These are phyloP conservation scores for Xestoiulus laeticollis DNA, from an alignment of 2,888 invertebrate species.

Conservation along the genomic window DNA sequence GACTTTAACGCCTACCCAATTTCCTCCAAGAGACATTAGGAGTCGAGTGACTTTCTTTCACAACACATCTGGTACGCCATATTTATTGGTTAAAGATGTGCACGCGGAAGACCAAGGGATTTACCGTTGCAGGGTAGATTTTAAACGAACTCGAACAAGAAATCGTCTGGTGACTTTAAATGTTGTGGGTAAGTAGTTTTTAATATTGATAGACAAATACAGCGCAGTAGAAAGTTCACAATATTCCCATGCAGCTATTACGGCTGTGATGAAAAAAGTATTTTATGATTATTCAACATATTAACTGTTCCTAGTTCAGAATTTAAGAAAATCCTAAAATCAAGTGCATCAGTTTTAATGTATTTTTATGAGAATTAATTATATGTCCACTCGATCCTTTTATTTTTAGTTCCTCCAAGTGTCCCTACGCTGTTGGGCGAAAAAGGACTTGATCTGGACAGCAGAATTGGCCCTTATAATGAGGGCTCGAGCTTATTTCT, in stretches of 20 bases:
- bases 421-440: conserved; percentile 83
- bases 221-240: too few relatives aligned
- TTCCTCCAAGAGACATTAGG: conserved; percentile 52
- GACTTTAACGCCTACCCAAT: conserved; percentile 46
- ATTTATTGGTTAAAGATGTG: conserved; percentile 53
- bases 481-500: conserved; percentile 83
- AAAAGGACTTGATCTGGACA: conserved; percentile 80
- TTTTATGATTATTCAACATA: too few relatives aligned
- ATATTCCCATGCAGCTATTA: too few relatives aligned
- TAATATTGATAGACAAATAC: neutral
- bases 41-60: conserved; percentile 52
- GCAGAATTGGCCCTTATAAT: conserved; percentile 75
- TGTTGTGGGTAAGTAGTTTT: conserved; percentile 77
- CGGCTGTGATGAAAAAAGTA: too few relatives aligned
- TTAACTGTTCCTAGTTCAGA: too few relatives aligned
- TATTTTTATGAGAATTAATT: too few relatives aligned
- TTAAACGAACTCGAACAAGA: conserved; percentile 85
- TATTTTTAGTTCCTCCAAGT: conserved; percentile 77
- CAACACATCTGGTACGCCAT: conserved; percentile 49
- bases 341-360: too few relatives aligned
- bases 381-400: too few relatives aligned
- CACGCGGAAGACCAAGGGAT: conserved; percentile 75
- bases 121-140: conserved; percentile 89
- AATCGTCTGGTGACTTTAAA: conserved; percentile 87
- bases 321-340: too few relatives aligned